These are phyloP conservation scores for Coptodon rendalli DNA, from an alignment of 2,113 vertebrate genomes.

Conservation along the genomic window DNA sequence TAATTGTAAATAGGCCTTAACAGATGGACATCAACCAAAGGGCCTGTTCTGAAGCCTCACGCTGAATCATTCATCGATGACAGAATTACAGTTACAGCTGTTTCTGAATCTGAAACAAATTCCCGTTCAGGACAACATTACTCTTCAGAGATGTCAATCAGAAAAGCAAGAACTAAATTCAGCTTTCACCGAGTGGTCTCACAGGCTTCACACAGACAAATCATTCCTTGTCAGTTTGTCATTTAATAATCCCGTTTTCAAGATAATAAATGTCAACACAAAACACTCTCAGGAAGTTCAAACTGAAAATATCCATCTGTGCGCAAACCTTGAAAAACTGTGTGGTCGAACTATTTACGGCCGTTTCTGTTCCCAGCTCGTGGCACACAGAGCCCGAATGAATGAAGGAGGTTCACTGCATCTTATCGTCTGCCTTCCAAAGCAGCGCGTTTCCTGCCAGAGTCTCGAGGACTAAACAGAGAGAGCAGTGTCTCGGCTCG, in stretches of 20 bases:
- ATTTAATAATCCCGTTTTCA: not conserved
- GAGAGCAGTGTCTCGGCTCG: conserved; percentile 35
- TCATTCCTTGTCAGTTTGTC: not conserved
- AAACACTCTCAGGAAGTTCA: not conserved
- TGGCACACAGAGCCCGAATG: not conserved
- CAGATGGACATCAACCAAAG: not conserved
- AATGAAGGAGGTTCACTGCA: conserved; percentile 30
- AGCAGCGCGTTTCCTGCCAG: conserved; percentile 29
- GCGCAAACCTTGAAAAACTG: not conserved
- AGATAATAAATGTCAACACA: not conserved
- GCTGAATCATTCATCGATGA: not conserved
- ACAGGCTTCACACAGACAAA: not conserved
- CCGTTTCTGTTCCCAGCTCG: not conserved
- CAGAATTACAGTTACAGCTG: not conserved
- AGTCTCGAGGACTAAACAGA: conserved; percentile 51
- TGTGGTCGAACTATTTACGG: not conserved
- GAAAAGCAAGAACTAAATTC: not conserved
- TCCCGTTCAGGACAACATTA: not conserved
- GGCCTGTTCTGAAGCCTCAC: not conserved
- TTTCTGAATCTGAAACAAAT: not conserved
- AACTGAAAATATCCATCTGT: not conserved
- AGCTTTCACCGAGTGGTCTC: not conserved
- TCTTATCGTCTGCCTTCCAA: conserved; percentile 38
- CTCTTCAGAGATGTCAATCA: not conserved
- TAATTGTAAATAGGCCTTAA: not conserved